Percentiles rank a stretch among this genome's conserved stretches.
Evolutionary conservation across 64 coral and sea anemone species (phyloP).

Genomic region (Actinia equina): DNA sequence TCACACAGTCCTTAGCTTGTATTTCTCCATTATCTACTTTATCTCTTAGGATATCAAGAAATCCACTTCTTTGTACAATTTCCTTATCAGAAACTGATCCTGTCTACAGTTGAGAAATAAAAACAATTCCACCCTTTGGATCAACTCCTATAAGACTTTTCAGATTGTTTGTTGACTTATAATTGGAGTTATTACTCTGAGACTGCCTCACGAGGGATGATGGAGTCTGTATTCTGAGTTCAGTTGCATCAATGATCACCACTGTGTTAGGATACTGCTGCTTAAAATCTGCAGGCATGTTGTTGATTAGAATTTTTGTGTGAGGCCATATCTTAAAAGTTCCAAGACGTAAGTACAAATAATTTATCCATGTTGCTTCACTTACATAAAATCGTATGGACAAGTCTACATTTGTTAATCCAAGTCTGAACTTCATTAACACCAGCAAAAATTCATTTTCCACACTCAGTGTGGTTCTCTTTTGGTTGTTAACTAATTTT

Average conservation of each 20-base stretch:
- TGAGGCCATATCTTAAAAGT: constrained; percentile 56
- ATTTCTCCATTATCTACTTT: constrained; percentile 29
- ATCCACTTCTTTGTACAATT: constrained; percentile 43
- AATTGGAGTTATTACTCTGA: constrained; percentile 41
- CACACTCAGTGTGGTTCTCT: not conserved
- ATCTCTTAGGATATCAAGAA: not conserved
- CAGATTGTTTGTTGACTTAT: constrained; percentile 51
- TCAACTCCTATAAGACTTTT: constrained; percentile 51
- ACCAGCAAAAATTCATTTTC: constrained; percentile 35
- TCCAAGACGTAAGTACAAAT: constrained; percentile 44
- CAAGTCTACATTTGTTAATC: constrained; percentile 35
- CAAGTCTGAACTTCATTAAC: constrained; percentile 48
- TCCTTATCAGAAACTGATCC: constrained; percentile 28
- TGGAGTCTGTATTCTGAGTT: constrained; percentile 37
- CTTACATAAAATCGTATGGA: constrained; percentile 13
- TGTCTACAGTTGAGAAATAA: constrained; percentile 42
- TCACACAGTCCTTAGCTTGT: constrained; percentile 28
- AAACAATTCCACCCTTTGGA: constrained; percentile 54
- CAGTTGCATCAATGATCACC: constrained; percentile 60
- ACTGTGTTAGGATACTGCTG: constrained; percentile 55
- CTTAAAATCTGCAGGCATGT: constrained; percentile 42
- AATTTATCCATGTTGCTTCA: constrained; percentile 51
- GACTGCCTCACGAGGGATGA: constrained; percentile 32
- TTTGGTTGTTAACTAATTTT: not conserved
- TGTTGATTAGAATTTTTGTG: constrained; percentile 34